phyloP scores from a whole-genome alignment of 1,140 invertebrate genomes.

The Orchesella cincta region DNA sequence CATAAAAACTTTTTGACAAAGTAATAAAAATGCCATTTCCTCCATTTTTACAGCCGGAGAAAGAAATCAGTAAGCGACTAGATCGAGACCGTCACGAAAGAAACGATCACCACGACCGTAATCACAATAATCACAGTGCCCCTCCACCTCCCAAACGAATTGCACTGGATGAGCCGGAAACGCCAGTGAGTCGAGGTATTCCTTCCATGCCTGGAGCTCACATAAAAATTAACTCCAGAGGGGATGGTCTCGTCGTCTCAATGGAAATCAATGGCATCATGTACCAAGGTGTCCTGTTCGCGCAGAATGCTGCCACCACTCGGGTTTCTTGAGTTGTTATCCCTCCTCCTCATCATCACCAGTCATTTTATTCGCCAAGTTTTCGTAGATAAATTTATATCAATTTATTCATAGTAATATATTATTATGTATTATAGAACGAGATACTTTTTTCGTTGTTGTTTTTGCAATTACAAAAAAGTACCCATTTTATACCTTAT shows the following conservation, averaged over 20 bases:
- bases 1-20: background rate
- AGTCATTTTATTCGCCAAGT: conserved; percentile 3
- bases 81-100: conserved; percentile 58
- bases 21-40: background rate
- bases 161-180: conserved; percentile 56
- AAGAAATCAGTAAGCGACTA: conserved; percentile 67
- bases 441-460: background rate
- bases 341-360: background rate
- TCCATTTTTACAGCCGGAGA: conserved; percentile 51
- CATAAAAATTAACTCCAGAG: conserved; percentile 86
- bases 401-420: background rate
- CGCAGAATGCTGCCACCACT: conserved; percentile 60
- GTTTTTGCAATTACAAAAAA: background rate
- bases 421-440: background rate
- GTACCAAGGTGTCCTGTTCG: conserved; percentile 85
- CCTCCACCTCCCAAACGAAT: conserved; percentile 57
- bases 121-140: conserved; percentile 33
- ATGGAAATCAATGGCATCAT: conserved; percentile 94
- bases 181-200: conserved; percentile 53
- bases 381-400: conserved; percentile 13
- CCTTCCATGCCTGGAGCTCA: conserved; percentile 65
- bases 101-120: conserved; percentile 49
- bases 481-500: background rate
- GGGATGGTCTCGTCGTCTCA: conserved; percentile 80
- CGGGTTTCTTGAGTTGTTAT: conserved; percentile 14